Percentiles rank a stretch among this genome's conserved stretches.
phyloP scores from a whole-genome alignment of 2,888 invertebrate genomes.

The Scaptomyza parva region DNA sequence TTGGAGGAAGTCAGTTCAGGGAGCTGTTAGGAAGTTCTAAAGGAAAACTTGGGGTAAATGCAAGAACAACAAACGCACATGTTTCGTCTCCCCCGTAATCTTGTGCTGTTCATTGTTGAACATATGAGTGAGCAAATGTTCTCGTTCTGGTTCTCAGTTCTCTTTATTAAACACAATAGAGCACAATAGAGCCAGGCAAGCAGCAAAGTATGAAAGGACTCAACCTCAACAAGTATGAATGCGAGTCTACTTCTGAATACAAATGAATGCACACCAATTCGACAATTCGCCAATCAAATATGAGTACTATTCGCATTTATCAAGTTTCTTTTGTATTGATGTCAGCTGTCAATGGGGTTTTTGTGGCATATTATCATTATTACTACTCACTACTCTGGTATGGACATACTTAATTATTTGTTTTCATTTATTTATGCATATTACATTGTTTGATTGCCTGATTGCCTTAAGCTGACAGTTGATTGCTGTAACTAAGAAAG shows the following conservation, averaged over 20 bases:
- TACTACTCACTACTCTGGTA: background rate
- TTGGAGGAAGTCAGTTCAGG: no score
- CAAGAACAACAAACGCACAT: constrained; percentile 37
- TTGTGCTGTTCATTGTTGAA: background rate
- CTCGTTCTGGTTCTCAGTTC: no score
- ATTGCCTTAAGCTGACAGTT: constrained; percentile 1
- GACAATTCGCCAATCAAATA: constrained; percentile 5
- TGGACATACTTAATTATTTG: background rate
- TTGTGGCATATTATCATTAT: background rate
- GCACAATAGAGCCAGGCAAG: constrained; percentile 1
- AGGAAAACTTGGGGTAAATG: background rate
- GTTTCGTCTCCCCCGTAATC: constrained; percentile 10
- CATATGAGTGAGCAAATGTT: constrained; percentile 18
- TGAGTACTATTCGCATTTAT: background rate
- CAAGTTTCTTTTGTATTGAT: background rate
- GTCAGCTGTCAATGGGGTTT: background rate
- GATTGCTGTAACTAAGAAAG: no score
- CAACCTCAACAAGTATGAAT: constrained; percentile 17
- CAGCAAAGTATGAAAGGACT: constrained; percentile 4
- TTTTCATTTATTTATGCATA: background rate
- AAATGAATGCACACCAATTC: constrained; percentile 2
- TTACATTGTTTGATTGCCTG: background rate
- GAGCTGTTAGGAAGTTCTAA: no score
- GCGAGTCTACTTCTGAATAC: constrained; percentile 6
- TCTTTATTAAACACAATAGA: constrained; percentile 7